Evolutionary conservation across 2,113 vertebrate species (phyloP), one percentile per base, ranked within the genome.

Genomic region (Porphyrio hochstetteri): DNA sequence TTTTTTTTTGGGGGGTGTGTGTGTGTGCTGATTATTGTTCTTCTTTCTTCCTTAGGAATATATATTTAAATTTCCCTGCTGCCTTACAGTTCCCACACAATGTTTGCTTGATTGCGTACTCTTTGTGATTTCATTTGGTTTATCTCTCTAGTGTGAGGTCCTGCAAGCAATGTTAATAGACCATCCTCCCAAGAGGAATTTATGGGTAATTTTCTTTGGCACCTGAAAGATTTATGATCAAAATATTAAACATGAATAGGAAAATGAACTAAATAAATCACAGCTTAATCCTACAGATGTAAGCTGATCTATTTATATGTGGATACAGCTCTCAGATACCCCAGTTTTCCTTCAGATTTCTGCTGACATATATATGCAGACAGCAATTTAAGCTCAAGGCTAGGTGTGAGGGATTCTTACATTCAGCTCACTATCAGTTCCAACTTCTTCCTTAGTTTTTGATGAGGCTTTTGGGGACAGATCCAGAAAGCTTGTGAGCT

Each of bases 51-150:
- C 25, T 19, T 24, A 50, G 21, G 4, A 20, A 5, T 95, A 75
- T 90, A 69, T 86, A 71, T 92, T 94, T 95, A 88, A 95, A 94
- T 95, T 94, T 95, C 69, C 65, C 72, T 79, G 57, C 80, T 84
- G 57, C 69, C 52, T 92, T 61, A 52, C 40, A 79, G 70, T 93
- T 94, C 83, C 55, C 36, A 69, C 53, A 85, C 57, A 92, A 89
- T 79, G 17, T 84, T 89, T 94, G 53, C 77, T 84, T 95, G 92
- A 94, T 96, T 97, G 77, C 59, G 65, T 82, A 82, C 82, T 94
- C 75, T 93, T 95, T 86, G 40, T 69, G 5, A 24, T 86, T 93
- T 94, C 80, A 90, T 90, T 94, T 91, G 80, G 16, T 97, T 95
- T 87, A 63, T 91, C 48, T 92, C 76, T 95, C 92, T 91, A 91